Base-by-base conservation (phyloP, 2,888 invertebrate species). In the Netelia virgata region DNA sequence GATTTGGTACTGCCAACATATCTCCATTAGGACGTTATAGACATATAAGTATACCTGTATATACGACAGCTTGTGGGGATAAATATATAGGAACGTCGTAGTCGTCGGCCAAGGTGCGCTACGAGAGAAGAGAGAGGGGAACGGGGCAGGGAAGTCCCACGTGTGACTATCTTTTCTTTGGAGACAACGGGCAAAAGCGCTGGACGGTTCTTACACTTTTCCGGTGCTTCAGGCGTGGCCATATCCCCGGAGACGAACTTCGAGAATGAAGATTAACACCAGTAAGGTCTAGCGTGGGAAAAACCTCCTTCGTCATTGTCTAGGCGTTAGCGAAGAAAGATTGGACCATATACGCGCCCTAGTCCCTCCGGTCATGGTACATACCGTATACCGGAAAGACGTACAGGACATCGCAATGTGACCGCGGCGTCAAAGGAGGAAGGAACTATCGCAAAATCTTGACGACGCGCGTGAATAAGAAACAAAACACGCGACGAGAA, bases 221-320 rank as follows among this genome's bases (percentile, higher is more conserved):
- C 57, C 74, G 66, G 18, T 59, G 61, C 72, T 69, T 78, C 36
- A 28, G 23, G 47, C 64, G 53, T 18, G 18, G 74, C 63, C 50
- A 82, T 86, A 85, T 89, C 88, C 89, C 85, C 72, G 83, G 90
- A 89, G 89, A 90, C 88, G 88, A 89, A 90, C 86, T 88, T 86
- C 85, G 88, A 86, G 91, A 91, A 92, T 92, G 90, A 91, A 92
- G 92, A 92, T 92, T 90, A 92, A 92, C 91, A 91, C 88, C 86
- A 18, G 69, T 69, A 82, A 84, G 86, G 88, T 88, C 87, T 68
- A 83, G 83, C 69, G 87, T 83, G 87, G 63, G 84, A 61, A 66
- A 74, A 82, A 88, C 84, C 88, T 89, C 88, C 79, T 92, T 88
- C 88, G 88, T 92, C 92, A 92, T 92, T 92, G 92, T 92, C 92